These are phyloP conservation scores for Euura saliciscinereae DNA, from an alignment of 1,140 invertebrate genomes.

Conservation along the genomic window DNA sequence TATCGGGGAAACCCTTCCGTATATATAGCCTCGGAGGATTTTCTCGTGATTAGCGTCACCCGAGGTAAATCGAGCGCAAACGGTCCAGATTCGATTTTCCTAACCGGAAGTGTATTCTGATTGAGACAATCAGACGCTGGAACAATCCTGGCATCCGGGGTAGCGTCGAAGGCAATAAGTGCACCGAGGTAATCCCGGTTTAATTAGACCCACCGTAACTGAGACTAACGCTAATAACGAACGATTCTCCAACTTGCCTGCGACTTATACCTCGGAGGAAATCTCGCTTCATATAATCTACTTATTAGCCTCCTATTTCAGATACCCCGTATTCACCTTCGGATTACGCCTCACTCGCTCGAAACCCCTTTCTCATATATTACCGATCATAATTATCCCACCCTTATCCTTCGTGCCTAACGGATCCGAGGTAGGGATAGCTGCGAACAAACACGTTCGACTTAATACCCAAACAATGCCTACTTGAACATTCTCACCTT, in stretches of 20 bases:
- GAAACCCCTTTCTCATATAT: neutral
- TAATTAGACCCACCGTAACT: neutral
- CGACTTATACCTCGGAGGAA: conserved; percentile 15
- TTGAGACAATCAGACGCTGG: too few species aligned
- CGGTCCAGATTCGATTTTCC: too few species aligned
- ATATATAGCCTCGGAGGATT: neutral
- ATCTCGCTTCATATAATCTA: conserved; percentile 33
- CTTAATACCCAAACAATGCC: too few species aligned
- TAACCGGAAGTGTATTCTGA: too few species aligned
- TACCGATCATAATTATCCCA: neutral
- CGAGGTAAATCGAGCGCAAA: too few species aligned
- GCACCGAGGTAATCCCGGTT: neutral
- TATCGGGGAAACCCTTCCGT: neutral
- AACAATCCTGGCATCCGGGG: neutral
- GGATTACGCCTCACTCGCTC: neutral
- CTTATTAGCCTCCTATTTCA: conserved; percentile 21
- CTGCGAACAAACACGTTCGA: too few species aligned
- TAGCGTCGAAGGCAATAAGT: neutral
- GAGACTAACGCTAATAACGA: conserved; percentile 27
- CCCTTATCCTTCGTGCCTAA: too few species aligned
- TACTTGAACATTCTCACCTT: too few species aligned
- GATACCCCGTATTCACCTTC: neutral
- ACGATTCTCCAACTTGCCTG: conserved; percentile 18
- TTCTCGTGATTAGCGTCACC: neutral
- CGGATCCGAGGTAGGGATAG: too few species aligned